A percentile compares a stretch with the other conserved stretches of the same genome.
Conservation (phyloP, 2,797 vertebrate genomes). For the Cercopithecus mitis region DNA sequence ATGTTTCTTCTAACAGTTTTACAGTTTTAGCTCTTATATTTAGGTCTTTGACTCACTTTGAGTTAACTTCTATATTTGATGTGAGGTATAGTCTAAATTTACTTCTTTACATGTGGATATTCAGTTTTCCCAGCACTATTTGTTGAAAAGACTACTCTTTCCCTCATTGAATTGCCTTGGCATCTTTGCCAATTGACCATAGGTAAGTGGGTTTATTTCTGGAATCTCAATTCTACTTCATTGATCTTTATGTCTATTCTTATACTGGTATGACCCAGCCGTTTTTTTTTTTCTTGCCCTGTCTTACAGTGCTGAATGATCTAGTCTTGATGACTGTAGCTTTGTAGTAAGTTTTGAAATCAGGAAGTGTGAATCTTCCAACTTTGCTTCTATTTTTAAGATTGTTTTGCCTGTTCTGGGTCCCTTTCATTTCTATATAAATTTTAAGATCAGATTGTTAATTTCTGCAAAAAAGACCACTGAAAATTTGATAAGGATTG, state of each 20-base stretch:
- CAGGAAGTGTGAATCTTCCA: neutral
- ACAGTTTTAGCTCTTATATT: neutral
- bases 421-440: neutral
- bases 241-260: neutral
- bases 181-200: neutral
- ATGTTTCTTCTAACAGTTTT: neutral
- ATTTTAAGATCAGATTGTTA: neutral
- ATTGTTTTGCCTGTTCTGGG: neutral
- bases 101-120: neutral
- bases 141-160: neutral
- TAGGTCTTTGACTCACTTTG: neutral
- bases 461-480: neutral
- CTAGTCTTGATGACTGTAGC: neutral
- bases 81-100: neutral
- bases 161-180: neutral
- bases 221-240: neutral
- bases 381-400: neutral
- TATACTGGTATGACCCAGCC: neutral
- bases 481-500: neutral
- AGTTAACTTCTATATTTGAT: neutral
- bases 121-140: neutral
- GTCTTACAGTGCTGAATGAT: neutral
- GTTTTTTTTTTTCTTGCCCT: neutral
- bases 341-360: constrained; percentile 4
- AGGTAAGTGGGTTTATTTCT: neutral